Percentiles rank a stretch among this genome's conserved stretches.
Evolutionary conservation across 2,888 invertebrate genomes (phyloP).

Genomic region (Morpho deidamia): DNA sequence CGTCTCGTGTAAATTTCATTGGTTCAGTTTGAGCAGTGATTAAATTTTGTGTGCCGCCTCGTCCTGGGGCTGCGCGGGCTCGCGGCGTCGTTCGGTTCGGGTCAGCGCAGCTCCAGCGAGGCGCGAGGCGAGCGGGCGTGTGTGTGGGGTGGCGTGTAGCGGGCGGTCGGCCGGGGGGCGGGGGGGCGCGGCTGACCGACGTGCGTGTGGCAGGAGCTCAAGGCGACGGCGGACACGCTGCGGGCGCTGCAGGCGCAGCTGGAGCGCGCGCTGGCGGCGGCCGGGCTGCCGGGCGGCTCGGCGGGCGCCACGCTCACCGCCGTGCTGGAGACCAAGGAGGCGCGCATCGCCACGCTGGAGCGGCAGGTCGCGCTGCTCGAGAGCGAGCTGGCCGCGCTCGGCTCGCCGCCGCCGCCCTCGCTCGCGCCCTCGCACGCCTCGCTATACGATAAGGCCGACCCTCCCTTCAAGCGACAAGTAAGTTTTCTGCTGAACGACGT

Average conservation of each 20-base stretch:
- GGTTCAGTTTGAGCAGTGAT: conserved; percentile 53
- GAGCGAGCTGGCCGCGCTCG: conserved; percentile 81
- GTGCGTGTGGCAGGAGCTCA: conserved; percentile 84
- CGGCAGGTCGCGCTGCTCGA: conserved; percentile 89
- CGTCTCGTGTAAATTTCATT: conserved; percentile 63
- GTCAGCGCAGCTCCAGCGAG: conserved; percentile 45
- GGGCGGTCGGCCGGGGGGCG: conserved; percentile 50
- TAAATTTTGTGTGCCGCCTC: conserved; percentile 52
- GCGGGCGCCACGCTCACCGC: conserved; percentile 85
- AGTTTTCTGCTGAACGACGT: conserved; percentile 90
- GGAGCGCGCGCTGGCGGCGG: conserved; percentile 84
- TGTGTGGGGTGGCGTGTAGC: conserved; percentile 40
- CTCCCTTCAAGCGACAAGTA: conserved; percentile 89
- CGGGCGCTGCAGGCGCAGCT: conserved; percentile 88
- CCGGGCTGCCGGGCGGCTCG: conserved; percentile 76
- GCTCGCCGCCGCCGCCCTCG: conserved; percentile 73
- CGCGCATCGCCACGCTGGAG: conserved; percentile 91
- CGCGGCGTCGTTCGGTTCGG: conserved; percentile 27
- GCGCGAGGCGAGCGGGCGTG: conserved; percentile 39
- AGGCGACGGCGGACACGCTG: conserved; percentile 90
- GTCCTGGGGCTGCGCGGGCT: conserved; percentile 59
- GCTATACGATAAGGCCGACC: conserved; percentile 81
- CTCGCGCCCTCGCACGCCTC: conserved; percentile 76
- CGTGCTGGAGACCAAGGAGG: conserved; percentile 91
- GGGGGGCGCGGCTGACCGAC: conserved; percentile 59